phyloP scores from a whole-genome alignment of 2,888 invertebrate species.

The Ophion slaviceki region DNA sequence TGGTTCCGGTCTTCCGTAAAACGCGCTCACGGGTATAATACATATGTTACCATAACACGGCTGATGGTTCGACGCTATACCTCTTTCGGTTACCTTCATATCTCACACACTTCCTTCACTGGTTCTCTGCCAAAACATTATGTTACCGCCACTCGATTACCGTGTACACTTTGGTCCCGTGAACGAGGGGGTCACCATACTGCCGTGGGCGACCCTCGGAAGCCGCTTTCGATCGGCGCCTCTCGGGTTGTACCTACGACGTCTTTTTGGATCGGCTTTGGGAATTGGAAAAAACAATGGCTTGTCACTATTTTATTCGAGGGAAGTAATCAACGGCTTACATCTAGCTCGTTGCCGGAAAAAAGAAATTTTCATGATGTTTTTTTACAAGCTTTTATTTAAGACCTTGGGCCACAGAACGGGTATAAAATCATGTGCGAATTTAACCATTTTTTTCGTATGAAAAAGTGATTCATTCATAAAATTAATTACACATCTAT shows the following conservation, averaged over 20 bases:
- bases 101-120: conserved; percentile 15
- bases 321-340: too few relatives aligned
- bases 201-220: background rate
- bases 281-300: background rate
- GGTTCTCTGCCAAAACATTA: conserved; percentile 23
- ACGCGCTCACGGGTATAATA: conserved; percentile 20
- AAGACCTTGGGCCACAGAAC: too few relatives aligned
- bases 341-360: too few relatives aligned
- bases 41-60: conserved; percentile 47
- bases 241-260: background rate
- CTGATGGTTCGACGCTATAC: conserved; percentile 35
- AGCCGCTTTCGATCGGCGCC: background rate
- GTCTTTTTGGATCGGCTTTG: background rate
- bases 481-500: too few relatives aligned
- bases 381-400: too few relatives aligned
- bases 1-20: conserved; percentile 45
- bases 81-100: conserved; percentile 32
- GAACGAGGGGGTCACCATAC: background rate
- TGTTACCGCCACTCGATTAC: conserved; percentile 14
- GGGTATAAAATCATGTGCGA: too few relatives aligned
- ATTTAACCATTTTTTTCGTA: too few relatives aligned
- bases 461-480: too few relatives aligned
- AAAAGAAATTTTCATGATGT: too few relatives aligned
- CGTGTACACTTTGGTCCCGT: background rate
- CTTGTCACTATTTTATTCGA: background rate